Base-by-base conservation (phyloP, 35 echinoderm and acorn worm species). In the Strongylocentrotus purpuratus region DNA sequence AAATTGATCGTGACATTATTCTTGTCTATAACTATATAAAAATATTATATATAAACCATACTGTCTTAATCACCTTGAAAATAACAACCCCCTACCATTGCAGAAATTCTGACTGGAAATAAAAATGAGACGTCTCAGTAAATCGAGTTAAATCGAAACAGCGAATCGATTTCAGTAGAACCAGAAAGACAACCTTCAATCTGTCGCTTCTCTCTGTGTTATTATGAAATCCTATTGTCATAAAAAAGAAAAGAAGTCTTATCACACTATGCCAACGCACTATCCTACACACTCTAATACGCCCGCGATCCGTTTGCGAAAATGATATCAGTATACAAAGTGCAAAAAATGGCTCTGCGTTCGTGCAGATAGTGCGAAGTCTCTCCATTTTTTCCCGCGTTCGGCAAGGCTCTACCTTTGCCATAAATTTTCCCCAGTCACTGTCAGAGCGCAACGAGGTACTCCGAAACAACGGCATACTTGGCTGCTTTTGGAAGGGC, bases 321-420 rank as follows among this genome's bases (percentile, higher is more conserved):
- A 93, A 93, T 91, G 89, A 91, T 91, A 91, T 91, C 89, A 91
- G 28, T 47, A 91, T 48, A 46, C 91, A 93, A 93, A 93, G 91
- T 93, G 48, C 91, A 93, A 93, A 93, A 93, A 46, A 45, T 28
- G 87, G 87, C 18, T 89, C 12, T 25, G 0, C 91, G 91, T 93
- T 25, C 48, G 48, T 14, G 46, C 48, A 48, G 32, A 41, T 89
- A 46, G 25, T 89, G 32, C 87, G 87, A 41, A 41, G 48, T 46
- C 46, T 93, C 46, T 46, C 28, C 91, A 55, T 48, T 93, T 93
- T n/a, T 93, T 31, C 91, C 48, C 33, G n/a, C 91, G 33, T 47
- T 93, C 20, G 31, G 32, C 31, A 14, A 46, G 7, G 65, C 20
- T 31, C 45, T 50, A 58, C 31, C 33, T 55, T 93, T 93, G 46